Evolutionary conservation across 2,113 vertebrate species (phyloP).

Genomic region (Podocnemis expansa): DNA sequence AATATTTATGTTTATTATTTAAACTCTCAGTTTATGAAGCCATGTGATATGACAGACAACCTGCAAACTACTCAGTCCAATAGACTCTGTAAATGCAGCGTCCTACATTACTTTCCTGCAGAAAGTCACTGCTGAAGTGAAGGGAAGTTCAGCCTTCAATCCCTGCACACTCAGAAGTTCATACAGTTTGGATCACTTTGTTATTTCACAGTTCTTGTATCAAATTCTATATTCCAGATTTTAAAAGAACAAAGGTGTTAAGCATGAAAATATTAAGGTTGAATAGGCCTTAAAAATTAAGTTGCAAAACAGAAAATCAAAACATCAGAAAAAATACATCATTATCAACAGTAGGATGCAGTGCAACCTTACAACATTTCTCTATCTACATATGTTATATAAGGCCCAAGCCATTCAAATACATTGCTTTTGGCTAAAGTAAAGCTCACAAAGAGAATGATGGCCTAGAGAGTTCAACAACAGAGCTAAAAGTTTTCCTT

Average conservation of each 20-base stretch:
- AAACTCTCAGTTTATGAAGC: neutral
- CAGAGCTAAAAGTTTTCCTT: neutral
- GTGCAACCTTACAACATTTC: neutral
- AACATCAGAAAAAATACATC: neutral
- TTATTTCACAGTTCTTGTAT: neutral
- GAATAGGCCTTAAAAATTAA: neutral
- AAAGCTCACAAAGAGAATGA: constrained; percentile 15
- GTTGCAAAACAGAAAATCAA: neutral
- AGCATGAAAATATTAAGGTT: neutral
- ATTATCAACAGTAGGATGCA: neutral
- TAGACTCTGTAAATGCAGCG: neutral
- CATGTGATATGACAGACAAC: neutral
- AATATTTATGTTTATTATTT: neutral
- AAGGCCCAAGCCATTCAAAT: neutral
- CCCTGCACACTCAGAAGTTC: no score
- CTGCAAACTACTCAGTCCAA: neutral
- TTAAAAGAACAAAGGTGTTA: neutral
- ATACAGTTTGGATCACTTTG: neutral
- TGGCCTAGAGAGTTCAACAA: neutral
- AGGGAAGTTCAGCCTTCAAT: neutral
- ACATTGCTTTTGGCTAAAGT: neutral
- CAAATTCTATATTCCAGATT: constrained; percentile 12
- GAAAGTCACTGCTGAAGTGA: neutral
- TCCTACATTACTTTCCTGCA: neutral
- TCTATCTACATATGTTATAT: neutral